Conservation (phyloP, 2,797 vertebrate species). For the Sebastes alutus region DNA sequence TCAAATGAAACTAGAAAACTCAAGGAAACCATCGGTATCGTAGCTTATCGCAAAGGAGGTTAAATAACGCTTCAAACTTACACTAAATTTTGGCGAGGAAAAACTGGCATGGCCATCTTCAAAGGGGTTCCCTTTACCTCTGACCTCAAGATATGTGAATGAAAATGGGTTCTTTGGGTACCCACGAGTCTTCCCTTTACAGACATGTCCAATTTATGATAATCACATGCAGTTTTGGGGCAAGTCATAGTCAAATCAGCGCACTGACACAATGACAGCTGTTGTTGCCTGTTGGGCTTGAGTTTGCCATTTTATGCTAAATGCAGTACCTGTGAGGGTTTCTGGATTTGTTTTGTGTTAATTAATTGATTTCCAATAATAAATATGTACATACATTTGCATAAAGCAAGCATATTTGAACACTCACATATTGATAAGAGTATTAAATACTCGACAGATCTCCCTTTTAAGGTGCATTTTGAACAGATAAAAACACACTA, state of each 20-base stretch:
- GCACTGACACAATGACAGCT: not conserved
- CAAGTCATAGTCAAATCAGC: not conserved
- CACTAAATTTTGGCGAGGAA: no score
- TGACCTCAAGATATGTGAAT: no score
- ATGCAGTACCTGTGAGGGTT: not conserved
- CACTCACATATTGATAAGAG: not conserved
- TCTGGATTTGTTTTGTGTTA: not conserved
- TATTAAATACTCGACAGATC: no score
- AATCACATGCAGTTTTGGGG: not conserved
- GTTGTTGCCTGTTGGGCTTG: not conserved
- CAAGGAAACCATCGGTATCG: not conserved
- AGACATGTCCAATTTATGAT: not conserved
- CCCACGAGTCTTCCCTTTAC: not conserved
- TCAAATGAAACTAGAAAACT: no score
- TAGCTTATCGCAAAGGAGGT: not conserved
- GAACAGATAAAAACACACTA: not conserved
- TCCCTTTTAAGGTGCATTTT: not conserved
- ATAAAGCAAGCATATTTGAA: not conserved
- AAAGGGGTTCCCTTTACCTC: no score
- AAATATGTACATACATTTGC: not conserved
- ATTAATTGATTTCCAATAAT: not conserved
- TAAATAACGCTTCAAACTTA: not conserved
- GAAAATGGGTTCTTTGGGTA: not conserved
- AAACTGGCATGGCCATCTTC: no score
- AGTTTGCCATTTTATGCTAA: no score